phyloP scores from a whole-genome alignment of 2,888 invertebrate species.

The Malachius bipustulatus region DNA sequence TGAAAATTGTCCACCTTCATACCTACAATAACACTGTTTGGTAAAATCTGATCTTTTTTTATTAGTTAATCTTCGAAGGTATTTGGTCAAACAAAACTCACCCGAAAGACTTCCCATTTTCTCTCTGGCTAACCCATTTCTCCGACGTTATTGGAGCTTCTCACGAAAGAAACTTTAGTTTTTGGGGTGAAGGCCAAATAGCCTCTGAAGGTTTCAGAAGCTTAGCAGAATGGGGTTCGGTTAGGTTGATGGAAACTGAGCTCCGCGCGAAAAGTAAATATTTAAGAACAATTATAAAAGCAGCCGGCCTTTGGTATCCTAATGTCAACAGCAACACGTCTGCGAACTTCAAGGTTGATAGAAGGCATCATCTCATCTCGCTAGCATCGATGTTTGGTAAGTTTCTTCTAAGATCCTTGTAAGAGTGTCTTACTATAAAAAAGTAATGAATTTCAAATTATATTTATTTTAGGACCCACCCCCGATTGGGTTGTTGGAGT shows the following conservation, averaged over 20 bases:
- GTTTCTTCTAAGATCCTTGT: too few relatives aligned
- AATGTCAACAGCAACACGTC: slow-evolving; percentile 74
- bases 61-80: slow-evolving; percentile 74
- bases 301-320: slow-evolving; percentile 82
- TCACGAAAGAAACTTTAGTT: slow-evolving; percentile 76
- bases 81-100: slow-evolving; percentile 93
- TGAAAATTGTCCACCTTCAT: too few relatives aligned
- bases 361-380: slow-evolving; percentile 75
- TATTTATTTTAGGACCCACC: slow-evolving; percentile 59
- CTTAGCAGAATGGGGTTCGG: slow-evolving; percentile 81
- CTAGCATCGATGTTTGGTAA: slow-evolving; percentile 78
- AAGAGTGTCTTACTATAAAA: too few relatives aligned
- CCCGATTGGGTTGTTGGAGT: slow-evolving; percentile 98
- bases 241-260: slow-evolving; percentile 78
- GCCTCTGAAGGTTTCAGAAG: slow-evolving; percentile 81
- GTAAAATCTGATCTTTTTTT: slow-evolving; percentile 16
- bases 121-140: slow-evolving; percentile 87
- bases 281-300: slow-evolving; percentile 77
- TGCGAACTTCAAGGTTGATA: slow-evolving; percentile 71
- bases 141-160: slow-evolving; percentile 94
- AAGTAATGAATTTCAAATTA: background rate
- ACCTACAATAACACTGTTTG: too few relatives aligned
- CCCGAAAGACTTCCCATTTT: slow-evolving; percentile 89
- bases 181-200: slow-evolving; percentile 82
- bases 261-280: slow-evolving; percentile 67